Percentiles rank a stretch among this genome's conserved stretches.
These are phyloP conservation scores for Drosophila arawakana DNA, from an alignment of 1,140 invertebrate genomes.

Conservation along the genomic window DNA sequence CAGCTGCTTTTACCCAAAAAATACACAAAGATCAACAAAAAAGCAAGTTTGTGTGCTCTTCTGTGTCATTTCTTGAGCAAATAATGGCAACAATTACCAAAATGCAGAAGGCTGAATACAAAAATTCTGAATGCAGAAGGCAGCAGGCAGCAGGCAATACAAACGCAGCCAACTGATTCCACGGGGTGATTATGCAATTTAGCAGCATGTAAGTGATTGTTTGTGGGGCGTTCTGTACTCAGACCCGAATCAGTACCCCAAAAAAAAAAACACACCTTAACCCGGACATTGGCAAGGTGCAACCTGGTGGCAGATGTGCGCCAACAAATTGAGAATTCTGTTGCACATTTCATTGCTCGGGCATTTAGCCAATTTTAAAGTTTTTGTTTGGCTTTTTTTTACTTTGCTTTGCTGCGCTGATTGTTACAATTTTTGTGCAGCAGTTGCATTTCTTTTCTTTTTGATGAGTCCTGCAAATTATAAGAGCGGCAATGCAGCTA, in stretches of 20 bases:
- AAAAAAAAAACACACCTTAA: constrained; percentile 1
- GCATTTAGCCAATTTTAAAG: constrained; percentile 60
- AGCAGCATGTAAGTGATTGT: constrained; percentile 83
- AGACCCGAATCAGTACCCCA: constrained; percentile 5
- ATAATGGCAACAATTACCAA: constrained; percentile 80
- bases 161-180: constrained; percentile 63
- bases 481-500: neutral
- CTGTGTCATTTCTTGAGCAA: constrained; percentile 76
- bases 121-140: neutral
- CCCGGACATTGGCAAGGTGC: constrained; percentile 26
- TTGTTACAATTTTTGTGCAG: constrained; percentile 78
- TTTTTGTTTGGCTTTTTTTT: constrained; percentile 15
- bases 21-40: neutral
- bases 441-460: constrained; percentile 41
- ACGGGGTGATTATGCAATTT: constrained; percentile 80
- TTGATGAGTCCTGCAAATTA: constrained; percentile 17
- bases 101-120: constrained; percentile 16
- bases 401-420: constrained; percentile 56
- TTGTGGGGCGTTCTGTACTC: constrained; percentile 74
- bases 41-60: constrained; percentile 31
- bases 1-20: constrained; percentile 23
- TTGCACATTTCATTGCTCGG: constrained; percentile 68
- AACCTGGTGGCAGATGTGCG: constrained; percentile 66
- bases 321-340: constrained; percentile 63
- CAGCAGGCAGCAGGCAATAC: constrained; percentile 2